A percentile compares a stretch with the other conserved stretches of the same genome.
Conservation (phyloP, 2,888 invertebrate species). For the Patella ulyssiponensis region DNA sequence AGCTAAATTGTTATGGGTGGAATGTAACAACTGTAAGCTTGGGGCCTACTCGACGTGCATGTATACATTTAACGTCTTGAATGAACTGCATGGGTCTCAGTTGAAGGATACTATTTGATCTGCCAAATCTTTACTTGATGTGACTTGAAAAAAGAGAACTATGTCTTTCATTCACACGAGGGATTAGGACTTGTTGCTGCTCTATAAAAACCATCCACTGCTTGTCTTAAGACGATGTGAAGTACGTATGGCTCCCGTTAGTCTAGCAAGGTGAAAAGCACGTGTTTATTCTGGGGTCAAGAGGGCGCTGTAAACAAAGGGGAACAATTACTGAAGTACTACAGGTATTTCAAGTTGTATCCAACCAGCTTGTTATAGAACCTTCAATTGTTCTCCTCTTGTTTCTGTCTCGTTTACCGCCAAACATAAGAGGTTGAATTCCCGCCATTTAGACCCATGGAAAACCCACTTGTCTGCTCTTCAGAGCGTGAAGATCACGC, state of each 20-base stretch:
- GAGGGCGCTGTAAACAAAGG: constrained; percentile 2
- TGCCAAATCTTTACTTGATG: no score
- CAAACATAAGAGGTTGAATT: constrained; percentile 2
- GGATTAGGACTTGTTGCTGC: no score
- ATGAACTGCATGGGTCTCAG: no score
- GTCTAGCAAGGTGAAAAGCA: constrained; percentile 7
- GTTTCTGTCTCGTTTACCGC: not conserved
- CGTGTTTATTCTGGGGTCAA: constrained; percentile 8
- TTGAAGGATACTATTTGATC: no score
- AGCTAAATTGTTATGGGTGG: no score
- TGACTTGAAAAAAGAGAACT: no score
- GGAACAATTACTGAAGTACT: not conserved
- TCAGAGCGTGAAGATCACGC: not conserved
- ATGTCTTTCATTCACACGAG: no score
- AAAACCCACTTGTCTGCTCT: not conserved
- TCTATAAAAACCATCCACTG: not conserved
- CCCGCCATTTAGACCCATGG: not conserved
- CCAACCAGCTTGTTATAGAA: constrained; percentile 4
- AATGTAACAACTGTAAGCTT: no score
- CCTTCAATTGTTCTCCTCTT: not conserved
- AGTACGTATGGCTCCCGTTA: not conserved
- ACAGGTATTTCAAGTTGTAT: constrained; percentile 9
- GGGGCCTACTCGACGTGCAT: no score
- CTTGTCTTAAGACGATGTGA: not conserved
- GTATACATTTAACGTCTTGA: no score